Evolutionary conservation across 2,113 vertebrate genomes (phyloP).

Genomic region (Eulemur rufifrons): DNA sequence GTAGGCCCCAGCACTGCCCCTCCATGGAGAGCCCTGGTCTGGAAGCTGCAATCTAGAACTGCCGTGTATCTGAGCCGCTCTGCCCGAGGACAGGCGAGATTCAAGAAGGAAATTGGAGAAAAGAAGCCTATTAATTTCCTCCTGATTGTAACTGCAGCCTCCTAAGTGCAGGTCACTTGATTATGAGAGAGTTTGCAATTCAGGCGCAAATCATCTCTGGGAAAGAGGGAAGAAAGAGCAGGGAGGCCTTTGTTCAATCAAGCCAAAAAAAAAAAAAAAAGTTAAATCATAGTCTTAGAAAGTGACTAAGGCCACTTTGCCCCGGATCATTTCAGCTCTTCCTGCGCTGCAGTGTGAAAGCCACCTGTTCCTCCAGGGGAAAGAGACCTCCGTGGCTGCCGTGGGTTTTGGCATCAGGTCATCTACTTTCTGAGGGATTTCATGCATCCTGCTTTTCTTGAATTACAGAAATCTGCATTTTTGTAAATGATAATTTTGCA

Average conservation of each 20-base stretch:
- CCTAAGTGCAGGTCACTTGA: constrained; percentile 5
- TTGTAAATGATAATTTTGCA: neutral
- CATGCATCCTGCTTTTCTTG: neutral
- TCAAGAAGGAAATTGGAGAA: neutral
- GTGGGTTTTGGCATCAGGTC: neutral
- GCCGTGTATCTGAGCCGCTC: neutral
- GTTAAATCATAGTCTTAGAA: neutral
- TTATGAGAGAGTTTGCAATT: constrained; percentile 16
- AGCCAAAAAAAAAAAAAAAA: neutral
- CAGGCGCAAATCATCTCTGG: constrained; percentile 11
- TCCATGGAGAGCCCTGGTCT: neutral
- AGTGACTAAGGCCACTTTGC: neutral
- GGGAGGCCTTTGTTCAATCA: neutral
- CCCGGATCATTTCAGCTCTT: neutral
- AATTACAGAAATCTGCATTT: neutral
- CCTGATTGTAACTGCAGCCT: neutral
- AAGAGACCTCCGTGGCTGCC: neutral
- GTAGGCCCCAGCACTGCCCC: neutral
- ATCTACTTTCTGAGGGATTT: neutral
- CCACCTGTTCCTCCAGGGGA: neutral
- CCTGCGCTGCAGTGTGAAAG: neutral
- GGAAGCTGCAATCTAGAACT: neutral
- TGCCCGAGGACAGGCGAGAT: neutral
- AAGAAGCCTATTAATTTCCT: neutral
- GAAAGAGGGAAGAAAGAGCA: neutral